These are phyloP conservation scores for Pachypeltis micranthus DNA, from an alignment of 1,140 invertebrate genomes.

Conservation along the genomic window DNA sequence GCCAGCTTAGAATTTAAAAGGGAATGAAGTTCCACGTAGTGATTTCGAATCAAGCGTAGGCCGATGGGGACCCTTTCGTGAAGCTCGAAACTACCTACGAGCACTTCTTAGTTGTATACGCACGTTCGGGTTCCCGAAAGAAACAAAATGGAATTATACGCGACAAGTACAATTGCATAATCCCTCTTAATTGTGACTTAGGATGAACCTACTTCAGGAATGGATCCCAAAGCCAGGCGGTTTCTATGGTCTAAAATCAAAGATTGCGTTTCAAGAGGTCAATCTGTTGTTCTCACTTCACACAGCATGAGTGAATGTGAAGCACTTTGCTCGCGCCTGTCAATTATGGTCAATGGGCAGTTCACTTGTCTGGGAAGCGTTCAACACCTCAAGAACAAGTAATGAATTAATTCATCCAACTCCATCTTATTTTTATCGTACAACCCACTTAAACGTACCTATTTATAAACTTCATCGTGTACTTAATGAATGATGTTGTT, in stretches of 20 bases:
- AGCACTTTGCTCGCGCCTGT: slow-evolving; percentile 42
- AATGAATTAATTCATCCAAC: slow-evolving; percentile 13
- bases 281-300: slow-evolving; percentile 52
- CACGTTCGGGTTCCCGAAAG: no score
- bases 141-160: neutral
- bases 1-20: no score
- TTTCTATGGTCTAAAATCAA: slow-evolving; percentile 37
- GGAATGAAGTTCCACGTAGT: no score
- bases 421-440: neutral
- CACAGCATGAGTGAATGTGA: slow-evolving; percentile 64
- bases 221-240: slow-evolving; percentile 34
- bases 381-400: slow-evolving; percentile 44
- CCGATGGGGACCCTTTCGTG: no score
- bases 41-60: no score
- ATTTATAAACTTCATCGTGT: neutral
- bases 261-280: slow-evolving; percentile 31
- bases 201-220: slow-evolving; percentile 25
- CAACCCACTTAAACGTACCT: neutral
- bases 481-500: neutral
- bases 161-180: neutral
- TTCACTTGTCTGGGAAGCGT: slow-evolving; percentile 43
- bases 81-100: no score
- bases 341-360: slow-evolving; percentile 46
- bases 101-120: no score
- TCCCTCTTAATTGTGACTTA: neutral